Base-by-base conservation (phyloP, 2,888 invertebrate genomes). In the Cryptus viduatorius region DNA sequence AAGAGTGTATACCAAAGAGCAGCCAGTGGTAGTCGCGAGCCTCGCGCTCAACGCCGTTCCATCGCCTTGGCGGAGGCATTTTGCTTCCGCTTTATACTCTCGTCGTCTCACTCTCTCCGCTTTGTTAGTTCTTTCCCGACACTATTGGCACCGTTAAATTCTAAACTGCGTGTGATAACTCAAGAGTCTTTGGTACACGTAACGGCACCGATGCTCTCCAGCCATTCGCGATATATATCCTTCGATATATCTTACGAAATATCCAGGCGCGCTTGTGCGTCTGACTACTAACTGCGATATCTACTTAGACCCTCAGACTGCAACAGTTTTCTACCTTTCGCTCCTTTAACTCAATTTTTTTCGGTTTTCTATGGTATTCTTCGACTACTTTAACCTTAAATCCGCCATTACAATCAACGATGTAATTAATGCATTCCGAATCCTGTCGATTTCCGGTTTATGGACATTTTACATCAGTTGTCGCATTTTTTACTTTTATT, bases 81-180 rank as follows among this genome's bases (percentile, higher is more conserved):
- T 84, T 59, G 77, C 53, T 81, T 78, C 65, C 76, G 50, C 53
- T 75, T 59, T 83, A 14, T 42, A 59, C 76, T 37, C 37, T 77
- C 53, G 24, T 56, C 71, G 44, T 46, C 31, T 72, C 29, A 46
- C 50, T 56, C 72, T n/a, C 24, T 24, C 24, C 24, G 24, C 24
- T 24, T 24, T 24, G 24, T 24, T 24, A 24, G 24, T 24, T 24
- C 24, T 24, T 3, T 24, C 24, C 24, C 67, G 50, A 37, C 31
- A 12, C 59, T 69, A 82, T 82, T 79, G 82, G 68, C 68, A 68
- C 68, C 44, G 68, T 82, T 78, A 68, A 82, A 78, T 61, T 78
- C 50, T 61, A 61, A 78, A 61, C 78, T 69, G 61, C 73, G 31
- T 73, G 46, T 56, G 68, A 80, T 75, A 80, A 80, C 80, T 77